These are phyloP conservation scores for Eubasilissa regina DNA, from an alignment of 1,140 invertebrate species.

Conservation along the genomic window DNA sequence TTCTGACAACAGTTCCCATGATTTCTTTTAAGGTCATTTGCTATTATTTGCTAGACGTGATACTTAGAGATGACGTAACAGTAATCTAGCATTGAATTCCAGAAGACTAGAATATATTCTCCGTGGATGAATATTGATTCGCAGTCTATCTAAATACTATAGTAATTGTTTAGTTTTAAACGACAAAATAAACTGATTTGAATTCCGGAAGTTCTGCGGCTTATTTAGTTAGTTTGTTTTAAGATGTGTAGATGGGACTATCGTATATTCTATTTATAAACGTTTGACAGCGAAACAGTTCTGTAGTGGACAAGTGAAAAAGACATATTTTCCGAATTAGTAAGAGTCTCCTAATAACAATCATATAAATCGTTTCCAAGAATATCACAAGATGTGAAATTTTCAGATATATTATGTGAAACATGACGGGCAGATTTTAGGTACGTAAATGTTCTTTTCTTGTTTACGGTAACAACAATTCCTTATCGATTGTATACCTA, in stretches of 20 bases:
- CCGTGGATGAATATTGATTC: conserved; percentile 8
- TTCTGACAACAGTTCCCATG: conserved; percentile 39
- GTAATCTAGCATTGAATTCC: neutral
- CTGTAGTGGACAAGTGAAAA: conserved; percentile 1
- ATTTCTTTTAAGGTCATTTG: conserved; percentile 46
- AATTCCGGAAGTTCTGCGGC: conserved; percentile 24
- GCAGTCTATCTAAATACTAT: neutral
- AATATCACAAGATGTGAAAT: conserved; percentile 24
- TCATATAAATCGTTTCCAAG: neutral
- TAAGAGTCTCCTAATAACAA: conserved; percentile 7
- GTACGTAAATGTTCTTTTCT: conserved; percentile 3
- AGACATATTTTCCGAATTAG: conserved; percentile 29
- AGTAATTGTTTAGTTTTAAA: neutral
- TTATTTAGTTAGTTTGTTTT: conserved; percentile 16
- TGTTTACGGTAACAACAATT: neutral
- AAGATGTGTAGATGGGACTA: conserved; percentile 25
- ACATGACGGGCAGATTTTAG: neutral
- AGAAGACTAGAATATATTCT: neutral
- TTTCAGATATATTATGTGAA: neutral
- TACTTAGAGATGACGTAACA: conserved; percentile 31
- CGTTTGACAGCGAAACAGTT: conserved; percentile 25
- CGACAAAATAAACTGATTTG: neutral
- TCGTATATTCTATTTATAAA: conserved; percentile 37
- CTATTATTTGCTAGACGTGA: conserved; percentile 3
- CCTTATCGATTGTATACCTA: neutral